These are phyloP conservation scores for Salvelinus namaycush DNA, from an alignment of 2,113 vertebrate species.

Conservation along the genomic window DNA sequence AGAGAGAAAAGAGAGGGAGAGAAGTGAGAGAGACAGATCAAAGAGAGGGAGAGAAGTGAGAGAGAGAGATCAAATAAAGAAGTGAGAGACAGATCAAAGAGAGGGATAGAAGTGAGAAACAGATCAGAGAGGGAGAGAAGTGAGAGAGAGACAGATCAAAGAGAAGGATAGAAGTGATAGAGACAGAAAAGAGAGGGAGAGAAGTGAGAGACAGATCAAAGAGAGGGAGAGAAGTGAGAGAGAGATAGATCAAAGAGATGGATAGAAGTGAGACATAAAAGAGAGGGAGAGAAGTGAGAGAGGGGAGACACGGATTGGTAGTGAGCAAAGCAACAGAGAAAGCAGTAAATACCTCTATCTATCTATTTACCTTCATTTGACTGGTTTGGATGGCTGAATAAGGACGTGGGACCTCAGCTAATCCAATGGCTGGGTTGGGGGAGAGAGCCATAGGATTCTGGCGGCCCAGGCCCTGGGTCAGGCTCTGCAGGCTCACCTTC, in stretches of 20 bases:
- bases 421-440: neutral
- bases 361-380: neutral
- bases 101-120: neutral
- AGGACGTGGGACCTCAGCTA: neutral
- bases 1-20: neutral
- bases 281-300: neutral
- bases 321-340: neutral
- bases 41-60: neutral
- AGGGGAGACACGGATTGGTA: neutral
- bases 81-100: neutral
- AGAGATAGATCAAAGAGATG: neutral
- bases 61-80: neutral
- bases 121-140: neutral
- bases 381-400: neutral
- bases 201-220: neutral
- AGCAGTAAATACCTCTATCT: neutral
- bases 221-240: neutral
- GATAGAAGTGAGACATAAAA: neutral
- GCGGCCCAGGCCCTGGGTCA: neutral
- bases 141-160: neutral
- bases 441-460: neutral
- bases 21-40: neutral
- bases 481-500: slow-evolving; percentile 71
- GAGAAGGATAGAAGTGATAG: neutral
- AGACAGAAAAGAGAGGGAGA: neutral